These are phyloP conservation scores for Eurystomus gularis DNA, from an alignment of 2,113 vertebrate species.

Conservation along the genomic window DNA sequence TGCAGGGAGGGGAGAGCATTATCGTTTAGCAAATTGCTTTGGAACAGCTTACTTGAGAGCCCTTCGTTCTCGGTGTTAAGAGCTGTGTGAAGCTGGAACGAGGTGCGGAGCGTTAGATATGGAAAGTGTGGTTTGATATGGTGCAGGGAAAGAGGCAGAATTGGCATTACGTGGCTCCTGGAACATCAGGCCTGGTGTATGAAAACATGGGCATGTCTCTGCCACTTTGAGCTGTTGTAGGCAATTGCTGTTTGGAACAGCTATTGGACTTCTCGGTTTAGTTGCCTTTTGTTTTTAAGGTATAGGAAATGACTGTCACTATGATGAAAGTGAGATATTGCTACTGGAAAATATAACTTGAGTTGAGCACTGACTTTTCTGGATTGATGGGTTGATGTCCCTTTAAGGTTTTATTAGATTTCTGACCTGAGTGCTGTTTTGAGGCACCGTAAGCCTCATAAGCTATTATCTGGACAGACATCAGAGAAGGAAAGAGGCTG, in stretches of 20 bases:
- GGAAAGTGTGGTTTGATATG: accelerated
- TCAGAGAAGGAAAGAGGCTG: background rate
- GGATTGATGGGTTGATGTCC: background rate
- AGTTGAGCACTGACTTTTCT: background rate
- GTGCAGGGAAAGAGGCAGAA: background rate
- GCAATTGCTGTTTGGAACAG: background rate
- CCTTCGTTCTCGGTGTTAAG: too few relatives aligned
- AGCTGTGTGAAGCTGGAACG: background rate
- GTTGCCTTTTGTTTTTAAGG: background rate
- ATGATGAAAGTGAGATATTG: background rate
- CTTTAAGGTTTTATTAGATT: background rate
- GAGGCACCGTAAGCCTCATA: background rate
- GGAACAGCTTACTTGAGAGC: background rate
- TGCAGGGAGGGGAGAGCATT: background rate
- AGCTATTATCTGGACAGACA: background rate
- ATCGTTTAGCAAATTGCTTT: background rate
- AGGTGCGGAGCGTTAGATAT: background rate
- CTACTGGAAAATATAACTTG: background rate
- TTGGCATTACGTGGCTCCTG: background rate
- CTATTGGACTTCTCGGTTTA: background rate
- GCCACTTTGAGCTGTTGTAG: background rate
- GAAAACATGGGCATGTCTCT: background rate
- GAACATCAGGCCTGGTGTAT: too few relatives aligned
- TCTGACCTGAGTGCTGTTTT: background rate
- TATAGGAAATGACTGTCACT: background rate